phyloP scores from a whole-genome alignment of 2,113 vertebrate genomes.

The Python bivittatus region DNA sequence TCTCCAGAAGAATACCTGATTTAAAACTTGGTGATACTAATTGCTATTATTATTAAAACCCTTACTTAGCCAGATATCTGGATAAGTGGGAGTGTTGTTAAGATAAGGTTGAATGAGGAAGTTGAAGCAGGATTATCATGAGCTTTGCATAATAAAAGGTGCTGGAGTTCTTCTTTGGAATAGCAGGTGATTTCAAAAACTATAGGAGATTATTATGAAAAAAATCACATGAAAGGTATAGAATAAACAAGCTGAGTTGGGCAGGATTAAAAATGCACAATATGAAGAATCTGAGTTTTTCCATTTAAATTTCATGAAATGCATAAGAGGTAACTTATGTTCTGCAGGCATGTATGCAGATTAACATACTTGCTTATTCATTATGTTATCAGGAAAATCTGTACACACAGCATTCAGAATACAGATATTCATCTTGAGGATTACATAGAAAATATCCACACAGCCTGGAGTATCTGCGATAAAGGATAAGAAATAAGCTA shows the following conservation, averaged over 20 bases:
- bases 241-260: conserved; percentile 12
- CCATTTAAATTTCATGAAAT: conserved; percentile 44
- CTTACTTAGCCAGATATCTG: neutral
- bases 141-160: conserved; percentile 32
- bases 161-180: conserved; percentile 50
- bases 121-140: neutral
- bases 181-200: conserved; percentile 29
- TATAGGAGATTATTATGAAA: conserved; percentile 27
- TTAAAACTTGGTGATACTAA: neutral
- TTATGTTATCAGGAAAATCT: conserved; percentile 23
- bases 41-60: neutral
- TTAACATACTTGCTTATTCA: neutral
- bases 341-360: neutral
- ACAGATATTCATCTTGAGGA: conserved; percentile 37
- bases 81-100: neutral
- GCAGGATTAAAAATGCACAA: conserved; percentile 17
- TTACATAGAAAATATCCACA: conserved; percentile 21
- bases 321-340: conserved; percentile 27
- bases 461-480: conserved; percentile 32
- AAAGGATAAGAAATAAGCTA: conserved; percentile 27
- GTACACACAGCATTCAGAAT: conserved; percentile 40
- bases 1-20: neutral
- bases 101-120: conserved; percentile 15
- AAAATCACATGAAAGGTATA: neutral
- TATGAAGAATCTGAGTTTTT: conserved; percentile 33